phyloP scores from a whole-genome alignment of 2,113 vertebrate genomes.

The Xerus inauris region DNA sequence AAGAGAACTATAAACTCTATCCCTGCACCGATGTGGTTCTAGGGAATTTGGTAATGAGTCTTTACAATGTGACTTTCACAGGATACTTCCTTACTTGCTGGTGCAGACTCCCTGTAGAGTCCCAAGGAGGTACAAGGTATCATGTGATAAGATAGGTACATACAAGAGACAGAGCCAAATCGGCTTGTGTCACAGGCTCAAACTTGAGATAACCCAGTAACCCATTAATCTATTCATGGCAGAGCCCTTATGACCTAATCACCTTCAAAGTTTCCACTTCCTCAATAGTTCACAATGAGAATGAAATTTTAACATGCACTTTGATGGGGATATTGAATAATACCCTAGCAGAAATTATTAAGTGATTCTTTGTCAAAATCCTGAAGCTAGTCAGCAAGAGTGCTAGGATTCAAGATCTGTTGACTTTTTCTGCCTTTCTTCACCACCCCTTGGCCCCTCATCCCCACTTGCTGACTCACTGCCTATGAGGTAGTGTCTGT shows the following conservation, averaged over 20 bases:
- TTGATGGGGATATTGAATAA: not conserved
- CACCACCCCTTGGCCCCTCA: rapidly evolving
- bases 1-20: too few species aligned
- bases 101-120: not conserved
- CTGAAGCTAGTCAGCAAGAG: not conserved
- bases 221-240: not conserved
- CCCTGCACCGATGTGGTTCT: too few species aligned
- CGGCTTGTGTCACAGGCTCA: not conserved
- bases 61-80: too few species aligned
- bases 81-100: not conserved
- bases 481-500: not conserved
- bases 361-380: not conserved
- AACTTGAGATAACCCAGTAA: not conserved
- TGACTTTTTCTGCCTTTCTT: not conserved
- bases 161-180: not conserved
- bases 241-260: too few species aligned
- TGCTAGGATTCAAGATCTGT: not conserved
- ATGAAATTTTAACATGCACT: not conserved
- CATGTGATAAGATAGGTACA: not conserved
- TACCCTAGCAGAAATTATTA: too few species aligned
- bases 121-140: not conserved
- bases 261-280: rapidly evolving
- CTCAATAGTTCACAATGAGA: not conserved
- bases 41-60: too few species aligned
- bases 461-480: not conserved